Conservation (phyloP, 2,113 vertebrate species). For the Progne subis region DNA sequence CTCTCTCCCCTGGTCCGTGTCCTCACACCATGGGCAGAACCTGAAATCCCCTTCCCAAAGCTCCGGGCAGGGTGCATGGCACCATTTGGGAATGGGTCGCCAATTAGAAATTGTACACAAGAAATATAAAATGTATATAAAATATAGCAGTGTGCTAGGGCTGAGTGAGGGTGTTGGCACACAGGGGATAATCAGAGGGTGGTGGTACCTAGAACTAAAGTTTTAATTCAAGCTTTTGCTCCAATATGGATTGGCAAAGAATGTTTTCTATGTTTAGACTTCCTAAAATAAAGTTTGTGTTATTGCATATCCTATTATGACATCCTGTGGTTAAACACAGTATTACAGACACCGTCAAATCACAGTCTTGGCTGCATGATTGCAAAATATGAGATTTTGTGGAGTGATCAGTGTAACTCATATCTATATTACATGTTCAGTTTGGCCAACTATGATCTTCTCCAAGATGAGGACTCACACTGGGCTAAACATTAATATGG, state of each 20-base stretch:
- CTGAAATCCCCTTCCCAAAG: background rate
- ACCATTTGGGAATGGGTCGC: accelerated
- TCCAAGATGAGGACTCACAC: background rate
- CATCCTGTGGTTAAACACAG: conserved; percentile 54
- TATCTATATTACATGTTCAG: accelerated
- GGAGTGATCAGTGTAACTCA: background rate
- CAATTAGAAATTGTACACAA: background rate
- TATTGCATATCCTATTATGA: conserved; percentile 14
- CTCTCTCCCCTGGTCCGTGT: accelerated
- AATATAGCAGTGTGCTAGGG: accelerated
- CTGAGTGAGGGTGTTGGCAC: accelerated
- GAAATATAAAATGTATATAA: background rate
- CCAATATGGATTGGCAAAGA: background rate
- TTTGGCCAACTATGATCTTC: background rate
- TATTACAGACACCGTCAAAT: background rate
- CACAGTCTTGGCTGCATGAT: accelerated
- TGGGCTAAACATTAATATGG: accelerated
- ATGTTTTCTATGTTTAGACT: background rate
- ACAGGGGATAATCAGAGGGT: background rate
- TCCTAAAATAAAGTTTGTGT: background rate
- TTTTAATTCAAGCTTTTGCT: background rate
- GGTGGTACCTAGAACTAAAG: background rate
- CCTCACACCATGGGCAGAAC: background rate
- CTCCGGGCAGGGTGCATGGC: accelerated
- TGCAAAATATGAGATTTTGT: background rate